Percentiles rank a stretch among this genome's conserved stretches.
Conservation (phyloP, 1,140 invertebrate genomes). For the Zaprionus tsacasi region DNA sequence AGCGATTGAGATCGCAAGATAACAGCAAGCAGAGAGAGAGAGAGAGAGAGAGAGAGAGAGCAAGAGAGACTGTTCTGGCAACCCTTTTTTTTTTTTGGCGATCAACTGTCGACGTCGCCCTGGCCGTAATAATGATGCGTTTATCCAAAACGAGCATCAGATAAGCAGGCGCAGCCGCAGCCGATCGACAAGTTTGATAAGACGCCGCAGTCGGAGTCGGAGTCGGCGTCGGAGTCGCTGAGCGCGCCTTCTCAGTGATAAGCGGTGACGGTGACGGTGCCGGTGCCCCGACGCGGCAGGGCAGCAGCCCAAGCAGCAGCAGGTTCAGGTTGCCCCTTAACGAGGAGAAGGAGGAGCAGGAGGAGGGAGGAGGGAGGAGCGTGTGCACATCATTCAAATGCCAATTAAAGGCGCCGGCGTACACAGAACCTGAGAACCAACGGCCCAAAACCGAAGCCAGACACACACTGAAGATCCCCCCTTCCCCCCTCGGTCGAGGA, state of each 20-base stretch:
- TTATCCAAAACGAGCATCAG: constrained; percentile 83
- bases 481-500: background rate
- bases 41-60: constrained; percentile 13
- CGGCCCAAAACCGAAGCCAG: constrained; percentile 28
- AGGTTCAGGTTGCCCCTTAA: background rate
- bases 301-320: background rate
- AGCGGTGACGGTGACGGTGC: background rate
- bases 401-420: constrained; percentile 81
- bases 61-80: constrained; percentile 55
- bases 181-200: constrained; percentile 82
- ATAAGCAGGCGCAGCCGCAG: constrained; percentile 60
- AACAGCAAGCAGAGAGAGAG: constrained; percentile 29
- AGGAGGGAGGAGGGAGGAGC: constrained; percentile 20
- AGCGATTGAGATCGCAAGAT: constrained; percentile 78
- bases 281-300: background rate
- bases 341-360: background rate
- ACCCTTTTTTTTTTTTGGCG: constrained; percentile 53
- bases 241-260: constrained; percentile 29
- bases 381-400: constrained; percentile 82
- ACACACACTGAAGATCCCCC: background rate
- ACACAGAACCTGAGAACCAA: constrained; percentile 72
- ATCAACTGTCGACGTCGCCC: constrained; percentile 17
- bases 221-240: constrained; percentile 40
- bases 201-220: constrained; percentile 42
- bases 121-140: constrained; percentile 77